Conservation (phyloP, 2,888 invertebrate species). For the Helicoverpa assulta region DNA sequence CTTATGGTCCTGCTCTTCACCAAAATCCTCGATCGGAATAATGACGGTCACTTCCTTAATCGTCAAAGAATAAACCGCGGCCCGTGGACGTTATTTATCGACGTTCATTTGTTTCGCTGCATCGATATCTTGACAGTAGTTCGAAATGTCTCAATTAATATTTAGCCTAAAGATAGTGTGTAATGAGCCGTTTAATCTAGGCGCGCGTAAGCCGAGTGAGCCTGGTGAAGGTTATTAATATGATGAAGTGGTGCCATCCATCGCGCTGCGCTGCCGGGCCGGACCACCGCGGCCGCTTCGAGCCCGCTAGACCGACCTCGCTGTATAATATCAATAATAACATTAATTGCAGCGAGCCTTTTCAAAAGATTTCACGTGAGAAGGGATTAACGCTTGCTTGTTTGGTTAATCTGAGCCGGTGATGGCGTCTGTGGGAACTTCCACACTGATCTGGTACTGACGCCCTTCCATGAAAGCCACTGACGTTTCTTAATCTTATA, state of each 20-base stretch:
- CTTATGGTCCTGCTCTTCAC: conserved; percentile 77
- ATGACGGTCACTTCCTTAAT: conserved; percentile 76
- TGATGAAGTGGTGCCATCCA: conserved; percentile 84
- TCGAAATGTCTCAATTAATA: conserved; percentile 88
- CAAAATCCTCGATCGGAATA: conserved; percentile 77
- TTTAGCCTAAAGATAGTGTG: conserved; percentile 87
- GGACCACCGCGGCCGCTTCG: conserved; percentile 78
- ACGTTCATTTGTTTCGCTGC: conserved; percentile 76
- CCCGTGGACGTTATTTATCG: conserved; percentile 76
- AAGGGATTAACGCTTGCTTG: conserved; percentile 84
- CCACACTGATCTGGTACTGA: conserved; percentile 68
- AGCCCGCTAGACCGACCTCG: conserved; percentile 65
- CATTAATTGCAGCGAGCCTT: conserved; percentile 81
- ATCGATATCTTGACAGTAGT: conserved; percentile 80
- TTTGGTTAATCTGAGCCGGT: conserved; percentile 82
- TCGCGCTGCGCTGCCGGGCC: conserved; percentile 69
- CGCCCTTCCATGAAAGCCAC: conserved; percentile 63
- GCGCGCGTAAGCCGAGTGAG: conserved; percentile 88
- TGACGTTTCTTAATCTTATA: conserved; percentile 57
- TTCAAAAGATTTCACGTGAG: conserved; percentile 84
- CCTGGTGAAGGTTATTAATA: conserved; percentile 84
- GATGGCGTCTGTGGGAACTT: conserved; percentile 76
- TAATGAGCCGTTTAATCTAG: conserved; percentile 86
- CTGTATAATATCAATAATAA: conserved; percentile 72
- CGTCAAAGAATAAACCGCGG: conserved; percentile 71